phyloP scores from a whole-genome alignment of 2,797 vertebrate species.

The Pogonophryne albipinna region DNA sequence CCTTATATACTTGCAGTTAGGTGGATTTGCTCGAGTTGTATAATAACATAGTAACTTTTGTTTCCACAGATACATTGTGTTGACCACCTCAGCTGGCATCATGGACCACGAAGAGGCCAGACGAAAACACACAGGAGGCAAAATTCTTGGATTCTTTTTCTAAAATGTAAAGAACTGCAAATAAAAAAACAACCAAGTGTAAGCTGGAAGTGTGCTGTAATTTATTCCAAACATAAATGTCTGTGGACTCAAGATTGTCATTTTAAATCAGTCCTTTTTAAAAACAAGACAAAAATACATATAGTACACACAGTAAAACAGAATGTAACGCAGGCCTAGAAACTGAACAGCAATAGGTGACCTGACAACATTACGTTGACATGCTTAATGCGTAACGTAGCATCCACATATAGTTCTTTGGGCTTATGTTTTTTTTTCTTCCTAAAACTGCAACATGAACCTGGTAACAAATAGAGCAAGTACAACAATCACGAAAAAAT shows the following conservation, averaged over 20 bases:
- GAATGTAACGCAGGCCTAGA: not conserved
- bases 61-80: slow-evolving; percentile 92
- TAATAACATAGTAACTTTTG: slow-evolving; percentile 15
- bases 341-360: no score
- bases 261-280: not conserved
- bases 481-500: no score
- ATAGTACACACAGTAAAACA: not conserved
- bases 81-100: slow-evolving; percentile 99
- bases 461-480: no score
- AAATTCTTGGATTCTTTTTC: slow-evolving; percentile 99
- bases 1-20: not conserved
- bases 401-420: not conserved
- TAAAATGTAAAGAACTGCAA: slow-evolving; percentile 93
- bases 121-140: slow-evolving; percentile 99
- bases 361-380: not conserved
- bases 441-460: no score
- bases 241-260: not conserved
- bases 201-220: slow-evolving; percentile 60
- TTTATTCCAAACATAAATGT: slow-evolving; percentile 43
- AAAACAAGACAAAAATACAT: not conserved
- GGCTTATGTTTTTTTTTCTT: no score
- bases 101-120: slow-evolving; percentile 99
- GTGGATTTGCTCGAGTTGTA: not conserved
- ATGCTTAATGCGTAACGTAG: not conserved
- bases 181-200: slow-evolving; percentile 89